These are phyloP conservation scores for Tenodera sinensis DNA, from an alignment of 2,888 invertebrate genomes.

Conservation along the genomic window DNA sequence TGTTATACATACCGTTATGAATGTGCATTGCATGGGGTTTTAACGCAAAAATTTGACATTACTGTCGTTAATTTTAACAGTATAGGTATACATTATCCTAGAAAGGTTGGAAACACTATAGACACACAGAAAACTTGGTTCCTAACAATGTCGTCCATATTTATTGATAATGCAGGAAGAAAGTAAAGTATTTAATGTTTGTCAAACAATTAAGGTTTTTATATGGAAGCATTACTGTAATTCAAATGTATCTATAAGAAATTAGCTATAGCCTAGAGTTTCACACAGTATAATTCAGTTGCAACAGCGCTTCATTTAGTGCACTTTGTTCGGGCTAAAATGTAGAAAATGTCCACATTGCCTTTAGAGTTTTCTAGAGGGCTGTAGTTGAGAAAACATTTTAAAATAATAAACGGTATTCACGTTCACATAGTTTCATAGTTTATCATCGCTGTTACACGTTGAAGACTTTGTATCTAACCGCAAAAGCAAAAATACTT, in stretches of 20 bases:
- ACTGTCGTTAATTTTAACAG: not conserved
- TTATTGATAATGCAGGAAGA: not conserved
- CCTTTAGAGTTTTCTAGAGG: not conserved
- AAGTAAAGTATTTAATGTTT: not conserved
- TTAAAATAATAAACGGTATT: not conserved
- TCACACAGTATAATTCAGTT: not conserved
- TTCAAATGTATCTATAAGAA: not conserved
- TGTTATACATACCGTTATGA: not conserved
- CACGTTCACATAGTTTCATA: not conserved
- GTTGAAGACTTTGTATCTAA: not conserved
- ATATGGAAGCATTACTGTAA: not conserved
- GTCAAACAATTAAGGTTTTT: not conserved
- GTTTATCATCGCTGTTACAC: not conserved
- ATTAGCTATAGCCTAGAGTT: not conserved
- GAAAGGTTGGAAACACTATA: not conserved
- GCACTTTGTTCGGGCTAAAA: not conserved
- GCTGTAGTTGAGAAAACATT: not conserved
- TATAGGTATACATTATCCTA: not conserved
- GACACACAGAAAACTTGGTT: constrained; percentile 20
- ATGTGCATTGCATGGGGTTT: not conserved
- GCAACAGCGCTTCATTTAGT: not conserved
- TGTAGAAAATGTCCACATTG: not conserved
- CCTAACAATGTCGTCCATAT: constrained; percentile 26
- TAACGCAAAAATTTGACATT: not conserved
- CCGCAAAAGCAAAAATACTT: not conserved